Percentiles rank a stretch among this genome's conserved stretches.
Evolutionary conservation across 2,113 vertebrate genomes (phyloP).

Genomic region (Echinops telfairi): DNA sequence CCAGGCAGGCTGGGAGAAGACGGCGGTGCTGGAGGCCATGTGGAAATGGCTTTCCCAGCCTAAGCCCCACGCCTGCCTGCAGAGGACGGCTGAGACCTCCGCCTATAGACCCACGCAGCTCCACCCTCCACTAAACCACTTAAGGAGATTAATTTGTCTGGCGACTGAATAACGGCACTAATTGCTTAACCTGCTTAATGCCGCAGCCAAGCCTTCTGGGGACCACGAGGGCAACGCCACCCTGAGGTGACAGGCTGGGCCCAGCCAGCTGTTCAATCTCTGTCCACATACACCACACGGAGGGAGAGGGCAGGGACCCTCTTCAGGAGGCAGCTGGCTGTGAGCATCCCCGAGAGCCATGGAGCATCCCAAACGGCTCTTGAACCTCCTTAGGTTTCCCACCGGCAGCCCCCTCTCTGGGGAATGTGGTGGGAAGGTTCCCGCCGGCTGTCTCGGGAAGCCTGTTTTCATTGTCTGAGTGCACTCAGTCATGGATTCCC

Average conservation of each 20-base stretch:
- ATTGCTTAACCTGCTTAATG: slow-evolving; percentile 88
- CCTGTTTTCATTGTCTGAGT: slow-evolving; percentile 61
- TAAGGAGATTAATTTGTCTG: slow-evolving; percentile 89
- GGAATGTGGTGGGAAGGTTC: slow-evolving; percentile 44
- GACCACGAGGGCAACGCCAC: not conserved
- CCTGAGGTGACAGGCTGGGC: not conserved
- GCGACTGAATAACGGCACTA: slow-evolving; percentile 87
- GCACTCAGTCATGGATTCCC: slow-evolving; percentile 28
- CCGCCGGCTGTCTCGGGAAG: slow-evolving; percentile 59
- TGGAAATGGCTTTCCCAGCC: not conserved
- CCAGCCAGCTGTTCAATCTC: not conserved
- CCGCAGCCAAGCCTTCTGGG: slow-evolving; percentile 61
- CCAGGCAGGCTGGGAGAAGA: not conserved
- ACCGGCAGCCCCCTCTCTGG: slow-evolving; percentile 18
- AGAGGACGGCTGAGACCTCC: not conserved
- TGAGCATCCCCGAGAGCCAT: not conserved
- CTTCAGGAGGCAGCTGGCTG: not conserved
- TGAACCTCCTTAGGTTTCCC: not conserved
- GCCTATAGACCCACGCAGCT: not conserved
- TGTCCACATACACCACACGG: not conserved
- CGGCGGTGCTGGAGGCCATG: not conserved
- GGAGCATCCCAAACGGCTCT: not conserved
- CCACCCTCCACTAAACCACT: slow-evolving; percentile 83
- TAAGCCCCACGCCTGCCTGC: not conserved
- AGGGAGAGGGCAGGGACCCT: too few species aligned